Evolutionary conservation across 2,888 invertebrate species (phyloP).

Genomic region (Tetranychus truncatus): DNA sequence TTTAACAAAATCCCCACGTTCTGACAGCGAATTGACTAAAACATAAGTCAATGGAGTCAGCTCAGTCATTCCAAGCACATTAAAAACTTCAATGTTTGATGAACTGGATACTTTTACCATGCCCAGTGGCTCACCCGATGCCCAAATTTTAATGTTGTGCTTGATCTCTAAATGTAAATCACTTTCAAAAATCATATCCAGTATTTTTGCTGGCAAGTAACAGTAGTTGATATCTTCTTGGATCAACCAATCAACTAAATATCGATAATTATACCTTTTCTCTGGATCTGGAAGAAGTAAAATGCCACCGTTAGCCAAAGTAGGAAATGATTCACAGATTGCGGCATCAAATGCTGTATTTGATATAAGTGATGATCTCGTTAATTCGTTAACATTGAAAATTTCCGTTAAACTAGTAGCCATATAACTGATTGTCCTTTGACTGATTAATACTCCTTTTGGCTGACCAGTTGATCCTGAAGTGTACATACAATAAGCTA

Average conservation of each 20-base stretch:
- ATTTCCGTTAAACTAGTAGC: background rate
- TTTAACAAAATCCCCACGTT: background rate
- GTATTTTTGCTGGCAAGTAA: background rate
- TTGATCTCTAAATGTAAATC: background rate
- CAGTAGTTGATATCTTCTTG: background rate
- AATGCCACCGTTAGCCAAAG: background rate
- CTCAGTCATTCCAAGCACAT: background rate
- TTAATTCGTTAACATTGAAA: background rate
- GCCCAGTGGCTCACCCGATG: background rate
- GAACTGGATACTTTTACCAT: background rate
- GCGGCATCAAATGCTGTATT: background rate
- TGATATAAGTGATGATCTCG: background rate
- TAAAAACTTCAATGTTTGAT: background rate
- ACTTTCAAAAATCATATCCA: background rate
- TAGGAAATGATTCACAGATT: background rate
- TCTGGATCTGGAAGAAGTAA: background rate
- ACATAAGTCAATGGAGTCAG: background rate
- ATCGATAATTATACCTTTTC: background rate
- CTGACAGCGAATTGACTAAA: background rate
- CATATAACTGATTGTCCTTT: constrained; percentile 19
- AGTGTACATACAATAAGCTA: constrained; percentile 59
- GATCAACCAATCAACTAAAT: background rate
- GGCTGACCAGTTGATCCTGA: constrained; percentile 45
- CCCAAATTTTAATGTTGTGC: background rate
- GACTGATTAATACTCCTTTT: constrained; percentile 33